phyloP scores from a whole-genome alignment of 1,140 invertebrate species.

The Temnothorax curvispinosus region DNA sequence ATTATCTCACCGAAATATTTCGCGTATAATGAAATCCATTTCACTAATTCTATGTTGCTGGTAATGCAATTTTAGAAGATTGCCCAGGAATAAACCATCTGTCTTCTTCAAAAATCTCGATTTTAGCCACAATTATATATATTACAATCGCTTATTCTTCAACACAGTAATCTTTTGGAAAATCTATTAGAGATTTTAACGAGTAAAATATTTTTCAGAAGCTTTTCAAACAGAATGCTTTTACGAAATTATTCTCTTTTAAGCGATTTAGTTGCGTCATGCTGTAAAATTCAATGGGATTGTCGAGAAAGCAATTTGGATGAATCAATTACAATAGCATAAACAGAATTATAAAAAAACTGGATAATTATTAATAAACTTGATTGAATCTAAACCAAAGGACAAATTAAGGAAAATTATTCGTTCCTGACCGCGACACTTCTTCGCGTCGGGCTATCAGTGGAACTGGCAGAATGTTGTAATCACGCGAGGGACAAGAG shows the following conservation, averaged over 20 bases:
- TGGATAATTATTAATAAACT: not conserved
- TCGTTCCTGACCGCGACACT: not conserved
- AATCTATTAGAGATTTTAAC: not conserved
- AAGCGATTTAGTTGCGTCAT: not conserved
- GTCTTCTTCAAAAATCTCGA: not conserved
- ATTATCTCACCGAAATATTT: not conserved
- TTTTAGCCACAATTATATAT: not conserved
- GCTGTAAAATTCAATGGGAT: not conserved
- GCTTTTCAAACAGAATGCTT: not conserved
- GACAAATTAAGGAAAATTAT: not conserved
- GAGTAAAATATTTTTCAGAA: not conserved
- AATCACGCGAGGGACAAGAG: constrained; percentile 50
- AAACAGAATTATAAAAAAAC: not conserved
- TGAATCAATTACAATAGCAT: not conserved
- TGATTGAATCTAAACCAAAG: not conserved
- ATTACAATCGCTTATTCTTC: not conserved
- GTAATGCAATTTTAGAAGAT: constrained; percentile 11
- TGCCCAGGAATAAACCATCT: not conserved
- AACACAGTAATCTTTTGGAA: not conserved
- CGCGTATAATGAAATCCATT: not conserved
- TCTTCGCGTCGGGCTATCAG: not conserved
- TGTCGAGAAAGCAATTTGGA: not conserved
- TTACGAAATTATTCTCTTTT: not conserved
- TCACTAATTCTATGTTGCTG: not conserved
- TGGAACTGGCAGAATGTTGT: constrained; percentile 54